Percentiles rank a stretch among this genome's conserved stretches.
These are phyloP conservation scores for Schizaphis graminum DNA, from an alignment of 2,888 invertebrate species.

Conservation along the genomic window DNA sequence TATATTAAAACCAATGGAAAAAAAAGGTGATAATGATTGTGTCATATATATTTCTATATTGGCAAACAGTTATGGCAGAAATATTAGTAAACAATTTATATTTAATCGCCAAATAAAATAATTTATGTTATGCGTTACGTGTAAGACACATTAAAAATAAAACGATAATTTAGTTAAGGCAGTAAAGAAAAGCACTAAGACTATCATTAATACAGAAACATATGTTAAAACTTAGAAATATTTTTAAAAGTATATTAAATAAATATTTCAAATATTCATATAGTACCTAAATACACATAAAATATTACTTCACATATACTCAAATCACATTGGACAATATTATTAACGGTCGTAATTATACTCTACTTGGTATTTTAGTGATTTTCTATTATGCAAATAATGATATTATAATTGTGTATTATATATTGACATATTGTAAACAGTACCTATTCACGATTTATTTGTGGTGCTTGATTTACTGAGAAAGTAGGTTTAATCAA, in stretches of 20 bases:
- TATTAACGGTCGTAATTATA: not conserved
- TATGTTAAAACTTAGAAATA: not conserved
- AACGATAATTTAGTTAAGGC: not conserved
- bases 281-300: not conserved
- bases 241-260: not conserved
- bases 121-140: not conserved
- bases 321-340: not conserved
- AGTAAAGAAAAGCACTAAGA: not conserved
- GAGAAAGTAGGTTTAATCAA: not conserved
- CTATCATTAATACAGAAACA: not conserved
- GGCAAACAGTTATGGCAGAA: constrained; percentile 41
- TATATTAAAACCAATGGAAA: constrained; percentile 34
- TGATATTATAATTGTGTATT: not conserved
- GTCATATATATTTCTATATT: constrained; percentile 40
- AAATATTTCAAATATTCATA: not conserved
- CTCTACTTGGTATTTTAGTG: not conserved
- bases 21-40: constrained; percentile 40
- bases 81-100: constrained; percentile 56
- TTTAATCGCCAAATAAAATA: constrained; percentile 39
- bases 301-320: not conserved
- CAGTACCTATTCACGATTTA: not conserved
- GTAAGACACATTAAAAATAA: not conserved
- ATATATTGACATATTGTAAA: not conserved
- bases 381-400: not conserved
- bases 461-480: not conserved